A percentile compares a stretch with the other conserved stretches of the same genome.
Conservation (phyloP, 2,113 vertebrate species). For the Hydrolagus affinis region DNA sequence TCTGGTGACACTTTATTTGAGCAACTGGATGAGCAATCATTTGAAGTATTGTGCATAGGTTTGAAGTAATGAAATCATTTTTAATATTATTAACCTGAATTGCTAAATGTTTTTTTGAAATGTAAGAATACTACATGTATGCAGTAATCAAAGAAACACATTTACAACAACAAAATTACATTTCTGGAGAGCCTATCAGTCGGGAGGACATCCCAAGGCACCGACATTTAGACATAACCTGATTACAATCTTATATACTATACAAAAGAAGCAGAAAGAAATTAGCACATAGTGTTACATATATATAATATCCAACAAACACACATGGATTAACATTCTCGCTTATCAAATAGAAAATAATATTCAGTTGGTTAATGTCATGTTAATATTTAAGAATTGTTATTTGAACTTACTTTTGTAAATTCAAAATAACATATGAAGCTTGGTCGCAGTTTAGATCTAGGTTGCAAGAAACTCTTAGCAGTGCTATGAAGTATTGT, state of each 20-base stretch:
- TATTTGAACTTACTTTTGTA: neutral
- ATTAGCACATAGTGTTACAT: neutral
- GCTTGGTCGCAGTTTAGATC: neutral
- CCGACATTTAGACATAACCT: neutral
- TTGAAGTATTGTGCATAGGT: neutral
- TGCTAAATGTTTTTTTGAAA: slow-evolving; percentile 4
- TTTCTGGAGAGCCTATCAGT: no score
- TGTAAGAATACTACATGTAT: neutral
- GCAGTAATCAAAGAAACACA: neutral
- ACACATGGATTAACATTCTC: neutral
- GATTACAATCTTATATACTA: neutral
- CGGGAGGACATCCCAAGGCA: no score
- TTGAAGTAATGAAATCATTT: neutral
- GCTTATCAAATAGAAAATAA: neutral
- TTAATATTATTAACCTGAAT: neutral
- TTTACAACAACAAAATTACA: no score
- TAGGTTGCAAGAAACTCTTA: neutral
- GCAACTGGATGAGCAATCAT: neutral
- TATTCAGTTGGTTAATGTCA: neutral
- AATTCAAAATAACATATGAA: neutral
- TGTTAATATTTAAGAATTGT: neutral
- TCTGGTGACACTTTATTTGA: neutral
- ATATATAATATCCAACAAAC: neutral
- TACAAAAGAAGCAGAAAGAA: neutral
- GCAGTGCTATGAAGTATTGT: neutral